Percentiles rank a stretch among this genome's conserved stretches.
Conservation (phyloP, 1,140 invertebrate species). For the Drosophila chauvacae region DNA sequence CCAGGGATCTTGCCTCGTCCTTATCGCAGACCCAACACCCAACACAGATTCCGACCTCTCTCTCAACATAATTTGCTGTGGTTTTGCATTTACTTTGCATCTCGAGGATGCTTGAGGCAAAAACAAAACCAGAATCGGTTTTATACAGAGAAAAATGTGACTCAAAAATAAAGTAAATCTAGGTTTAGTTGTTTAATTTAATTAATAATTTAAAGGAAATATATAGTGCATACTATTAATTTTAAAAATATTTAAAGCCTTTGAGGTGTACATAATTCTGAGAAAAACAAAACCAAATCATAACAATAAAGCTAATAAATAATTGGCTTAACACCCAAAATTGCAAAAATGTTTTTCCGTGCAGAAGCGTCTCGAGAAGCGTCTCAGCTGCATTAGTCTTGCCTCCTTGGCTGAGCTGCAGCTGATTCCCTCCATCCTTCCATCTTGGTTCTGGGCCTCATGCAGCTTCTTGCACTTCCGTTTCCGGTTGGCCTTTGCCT, state of each 20-base stretch:
- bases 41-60: constrained; percentile 38
- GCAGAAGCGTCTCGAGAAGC: background rate
- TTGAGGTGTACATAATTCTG: too few relatives aligned
- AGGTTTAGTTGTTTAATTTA: background rate
- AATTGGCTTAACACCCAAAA: background rate
- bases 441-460: constrained; percentile 30
- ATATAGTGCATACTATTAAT: background rate
- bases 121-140: constrained; percentile 31
- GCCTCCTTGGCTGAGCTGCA: constrained; percentile 51
- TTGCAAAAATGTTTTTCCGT: background rate
- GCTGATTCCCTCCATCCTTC: constrained; percentile 37
- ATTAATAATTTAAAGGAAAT: background rate
- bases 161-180: background rate
- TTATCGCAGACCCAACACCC: constrained; percentile 37
- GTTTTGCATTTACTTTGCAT: constrained; percentile 83
- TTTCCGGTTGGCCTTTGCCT: constrained; percentile 44
- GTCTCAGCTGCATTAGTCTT: constrained; percentile 43
- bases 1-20: constrained; percentile 17
- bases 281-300: too few relatives aligned
- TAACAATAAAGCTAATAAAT: too few relatives aligned
- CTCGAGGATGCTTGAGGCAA: constrained; percentile 74
- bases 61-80: constrained; percentile 81
- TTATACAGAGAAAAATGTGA: background rate
- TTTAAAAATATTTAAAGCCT: background rate
- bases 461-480: constrained; percentile 70